Percentiles rank a stretch among this genome's conserved stretches.
These are phyloP conservation scores for Acromyrmex charruanus DNA, from an alignment of 1,140 invertebrate genomes.

Conservation along the genomic window DNA sequence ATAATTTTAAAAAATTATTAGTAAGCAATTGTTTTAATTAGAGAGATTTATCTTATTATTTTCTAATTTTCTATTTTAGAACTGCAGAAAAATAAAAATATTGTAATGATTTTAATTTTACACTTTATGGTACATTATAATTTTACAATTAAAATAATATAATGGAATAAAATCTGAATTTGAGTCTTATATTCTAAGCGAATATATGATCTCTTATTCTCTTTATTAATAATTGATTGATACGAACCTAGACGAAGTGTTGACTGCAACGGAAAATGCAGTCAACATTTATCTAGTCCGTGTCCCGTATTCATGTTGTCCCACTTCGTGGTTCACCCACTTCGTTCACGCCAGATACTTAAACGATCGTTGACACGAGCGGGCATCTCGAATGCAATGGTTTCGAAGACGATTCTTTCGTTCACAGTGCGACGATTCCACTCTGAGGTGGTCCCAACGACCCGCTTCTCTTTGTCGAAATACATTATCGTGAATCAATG, in stretches of 20 bases:
- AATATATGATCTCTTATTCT: neutral
- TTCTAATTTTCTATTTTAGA: neutral
- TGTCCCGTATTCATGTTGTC: conserved; percentile 64
- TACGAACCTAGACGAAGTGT: conserved; percentile 1
- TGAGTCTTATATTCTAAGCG: no score
- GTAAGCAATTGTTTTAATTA: neutral
- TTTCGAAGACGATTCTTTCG: conserved; percentile 35
- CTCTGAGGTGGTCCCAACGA: conserved; percentile 45
- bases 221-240: conserved; percentile 20
- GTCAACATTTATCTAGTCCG: conserved; percentile 74
- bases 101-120: neutral
- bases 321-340: conserved; percentile 76
- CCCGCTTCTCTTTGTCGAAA: conserved; percentile 22
- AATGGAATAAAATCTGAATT: neutral
- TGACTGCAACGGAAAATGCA: conserved; percentile 66
- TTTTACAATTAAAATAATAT: conserved; percentile 4
- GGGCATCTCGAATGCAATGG: conserved; percentile 60
- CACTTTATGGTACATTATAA: no score
- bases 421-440: conserved; percentile 6
- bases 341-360: conserved; percentile 75
- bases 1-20: neutral
- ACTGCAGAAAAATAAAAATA: neutral
- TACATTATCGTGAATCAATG: conserved; percentile 3
- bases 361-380: conserved; percentile 79
- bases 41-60: neutral